These are phyloP conservation scores for Stigmatopora nigra DNA, from an alignment of 2,113 vertebrate species.

Conservation along the genomic window DNA sequence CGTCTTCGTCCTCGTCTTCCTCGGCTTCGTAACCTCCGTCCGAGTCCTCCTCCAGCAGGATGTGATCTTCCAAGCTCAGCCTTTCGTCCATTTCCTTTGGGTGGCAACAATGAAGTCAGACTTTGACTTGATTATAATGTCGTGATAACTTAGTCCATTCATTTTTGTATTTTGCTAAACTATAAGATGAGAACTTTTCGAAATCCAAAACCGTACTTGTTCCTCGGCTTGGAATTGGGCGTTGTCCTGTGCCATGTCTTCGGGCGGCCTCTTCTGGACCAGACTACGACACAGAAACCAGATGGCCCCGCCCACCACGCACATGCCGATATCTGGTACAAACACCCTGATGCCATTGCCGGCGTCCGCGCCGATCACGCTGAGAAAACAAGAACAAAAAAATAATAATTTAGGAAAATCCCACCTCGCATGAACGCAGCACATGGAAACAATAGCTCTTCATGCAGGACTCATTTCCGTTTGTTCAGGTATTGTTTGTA, in stretches of 20 bases:
- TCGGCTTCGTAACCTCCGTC: slow-evolving; percentile 77
- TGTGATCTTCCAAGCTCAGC: slow-evolving; percentile 78
- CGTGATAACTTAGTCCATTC: too few species aligned
- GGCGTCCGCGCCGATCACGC: slow-evolving; percentile 87
- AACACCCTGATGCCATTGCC: slow-evolving; percentile 93
- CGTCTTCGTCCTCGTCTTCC: slow-evolving; percentile 66
- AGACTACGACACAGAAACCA: slow-evolving; percentile 92
- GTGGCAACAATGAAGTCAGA: background rate
- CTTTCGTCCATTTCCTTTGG: slow-evolving; percentile 76
- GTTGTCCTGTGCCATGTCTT: slow-evolving; percentile 85
- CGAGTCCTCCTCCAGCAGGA: slow-evolving; percentile 83
- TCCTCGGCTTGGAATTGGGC: slow-evolving; percentile 85
- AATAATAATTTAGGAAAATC: background rate
- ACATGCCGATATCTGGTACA: slow-evolving; percentile 93
- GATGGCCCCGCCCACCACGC: slow-evolving; percentile 79
- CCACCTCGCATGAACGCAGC: slow-evolving; percentile 6
- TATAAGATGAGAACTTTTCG: background rate
- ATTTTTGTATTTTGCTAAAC: too few species aligned
- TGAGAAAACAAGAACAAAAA: slow-evolving; percentile 42
- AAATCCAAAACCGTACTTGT: slow-evolving; percentile 68
- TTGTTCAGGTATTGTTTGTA: slow-evolving; percentile 28
- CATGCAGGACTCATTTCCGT: slow-evolving; percentile 36
- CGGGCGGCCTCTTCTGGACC: slow-evolving; percentile 76
- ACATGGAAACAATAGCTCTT: slow-evolving; percentile 37
- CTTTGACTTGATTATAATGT: too few species aligned